Conservation (phyloP, 2,888 invertebrate species). For the Nephrocerus scutellatus region DNA sequence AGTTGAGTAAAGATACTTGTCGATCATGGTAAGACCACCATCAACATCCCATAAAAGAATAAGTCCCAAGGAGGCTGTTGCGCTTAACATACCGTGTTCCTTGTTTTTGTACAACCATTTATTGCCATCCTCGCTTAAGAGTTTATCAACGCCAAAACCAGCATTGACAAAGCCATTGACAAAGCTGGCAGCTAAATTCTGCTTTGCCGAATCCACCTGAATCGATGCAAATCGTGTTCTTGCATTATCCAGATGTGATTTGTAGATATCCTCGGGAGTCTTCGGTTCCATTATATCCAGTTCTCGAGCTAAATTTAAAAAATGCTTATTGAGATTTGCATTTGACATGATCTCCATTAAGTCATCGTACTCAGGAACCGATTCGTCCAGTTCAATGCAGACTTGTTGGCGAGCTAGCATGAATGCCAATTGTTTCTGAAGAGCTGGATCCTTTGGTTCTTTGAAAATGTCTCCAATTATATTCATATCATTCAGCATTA, state of each 20-base stretch:
- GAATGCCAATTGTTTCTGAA: slow-evolving; percentile 91
- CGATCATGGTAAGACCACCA: slow-evolving; percentile 94
- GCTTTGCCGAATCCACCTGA: slow-evolving; percentile 88
- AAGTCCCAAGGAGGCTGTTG: slow-evolving; percentile 92
- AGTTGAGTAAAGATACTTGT: slow-evolving; percentile 92
- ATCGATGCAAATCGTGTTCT: slow-evolving; percentile 67
- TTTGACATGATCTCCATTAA: slow-evolving; percentile 89
- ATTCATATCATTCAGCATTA: slow-evolving; percentile 77
- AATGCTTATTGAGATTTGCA: slow-evolving; percentile 86
- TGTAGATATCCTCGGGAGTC: slow-evolving; percentile 97
- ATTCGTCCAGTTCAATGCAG: slow-evolving; percentile 69
- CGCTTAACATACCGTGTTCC: slow-evolving; percentile 95
- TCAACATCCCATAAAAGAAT: slow-evolving; percentile 98
- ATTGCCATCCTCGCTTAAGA: slow-evolving; percentile 76
- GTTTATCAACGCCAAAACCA: slow-evolving; percentile 93
- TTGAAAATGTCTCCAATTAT: slow-evolving; percentile 79
- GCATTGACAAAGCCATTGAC: slow-evolving; percentile 99
- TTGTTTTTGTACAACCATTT: slow-evolving; percentile 96
- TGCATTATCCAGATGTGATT: slow-evolving; percentile 89
- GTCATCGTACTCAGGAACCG: slow-evolving; percentile 61
- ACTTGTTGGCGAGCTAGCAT: slow-evolving; percentile 93
- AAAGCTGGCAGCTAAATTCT: slow-evolving; percentile 94
- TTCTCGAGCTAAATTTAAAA: slow-evolving; percentile 88
- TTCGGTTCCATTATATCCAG: slow-evolving; percentile 99
- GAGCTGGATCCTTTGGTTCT: slow-evolving; percentile 69